phyloP scores from a whole-genome alignment of 1,140 invertebrate genomes.

The Dreissena polymorpha region DNA sequence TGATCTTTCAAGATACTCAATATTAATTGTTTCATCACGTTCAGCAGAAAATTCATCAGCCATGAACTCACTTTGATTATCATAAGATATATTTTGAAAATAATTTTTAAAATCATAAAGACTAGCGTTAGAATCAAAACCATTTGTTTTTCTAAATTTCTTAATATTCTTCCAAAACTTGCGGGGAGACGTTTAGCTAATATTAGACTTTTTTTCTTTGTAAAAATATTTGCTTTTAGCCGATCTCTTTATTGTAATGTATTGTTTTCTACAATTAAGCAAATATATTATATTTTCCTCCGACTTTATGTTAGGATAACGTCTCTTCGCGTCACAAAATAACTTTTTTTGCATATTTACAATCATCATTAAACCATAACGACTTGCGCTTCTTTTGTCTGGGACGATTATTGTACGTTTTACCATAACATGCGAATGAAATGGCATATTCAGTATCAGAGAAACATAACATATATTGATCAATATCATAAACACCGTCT shows the following conservation, averaged over 20 bases:
- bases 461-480: slow-evolving; percentile 30
- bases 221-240: slow-evolving; percentile 24
- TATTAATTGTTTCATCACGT: slow-evolving; percentile 18
- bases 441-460: slow-evolving; percentile 23
- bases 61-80: not conserved
- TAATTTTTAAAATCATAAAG: slow-evolving; percentile 34
- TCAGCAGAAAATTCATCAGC: not conserved
- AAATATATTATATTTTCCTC: slow-evolving; percentile 23
- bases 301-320: not conserved
- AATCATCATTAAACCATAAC: slow-evolving; percentile 34
- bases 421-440: slow-evolving; percentile 26
- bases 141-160: slow-evolving; percentile 11
- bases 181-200: slow-evolving; percentile 20
- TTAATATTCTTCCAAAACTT: slow-evolving; percentile 35
- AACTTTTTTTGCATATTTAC: slow-evolving; percentile 19
- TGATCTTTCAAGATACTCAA: slow-evolving; percentile 28
- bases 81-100: slow-evolving; percentile 32
- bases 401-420: slow-evolving; percentile 14
- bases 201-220: slow-evolving; percentile 31
- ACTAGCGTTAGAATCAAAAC: slow-evolving; percentile 18
- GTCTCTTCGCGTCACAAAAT: slow-evolving; percentile 21
- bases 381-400: slow-evolving; percentile 26
- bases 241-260: slow-evolving; percentile 3
- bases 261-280: slow-evolving; percentile 20
- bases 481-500: slow-evolving; percentile 7